Base-by-base conservation (phyloP, 2,888 invertebrate species). In the Eilema depressum region DNA sequence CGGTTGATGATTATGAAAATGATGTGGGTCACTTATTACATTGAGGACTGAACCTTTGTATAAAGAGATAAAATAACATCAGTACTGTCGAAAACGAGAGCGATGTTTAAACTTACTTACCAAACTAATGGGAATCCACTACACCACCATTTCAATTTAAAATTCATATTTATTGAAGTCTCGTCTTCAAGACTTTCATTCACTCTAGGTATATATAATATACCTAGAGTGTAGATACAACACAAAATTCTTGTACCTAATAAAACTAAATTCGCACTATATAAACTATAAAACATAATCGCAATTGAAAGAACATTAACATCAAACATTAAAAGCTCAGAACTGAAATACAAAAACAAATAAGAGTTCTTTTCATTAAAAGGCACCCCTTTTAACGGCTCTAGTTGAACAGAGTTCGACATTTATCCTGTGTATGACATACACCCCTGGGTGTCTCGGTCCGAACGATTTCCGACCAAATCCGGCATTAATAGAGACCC, bases 401-500 rank as follows among this genome's bases (percentile, higher is more conserved):
- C 33, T 63, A 25, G 47, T 33, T 63, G 59, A 71, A 68, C 68
- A 66, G 25, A 30, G 59, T 37, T 37, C 63, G 82, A 79, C 77
- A 74, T 66, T 79, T 75, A 82, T 77, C 75, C 72, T 64, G 26
- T 33, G 67, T 28, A 69, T 70, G 68, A 79, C 75, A 70, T 75
- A 30, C 73, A 80, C 77, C 74, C 23, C 73, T 68, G 68, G 63
- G 63, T 69, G 66, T 57, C 66, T 73, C 63, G 62, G 53, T 28
- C 26, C 30, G 56, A 73, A 41, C 56, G 63, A 69, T 76, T 73
- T 64, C 23, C 37, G 47, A 41, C n/a, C n/a, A 72, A 81, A 79
- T 71, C 72, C 67, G 41, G 63, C 68, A 79, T 82, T 79, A 74
- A 75, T 69, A 68, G 62, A 64, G 62, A 67, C 53, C 33, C 63